phyloP scores from a whole-genome alignment of 2,113 vertebrate species.

The Podiceps cristatus region DNA sequence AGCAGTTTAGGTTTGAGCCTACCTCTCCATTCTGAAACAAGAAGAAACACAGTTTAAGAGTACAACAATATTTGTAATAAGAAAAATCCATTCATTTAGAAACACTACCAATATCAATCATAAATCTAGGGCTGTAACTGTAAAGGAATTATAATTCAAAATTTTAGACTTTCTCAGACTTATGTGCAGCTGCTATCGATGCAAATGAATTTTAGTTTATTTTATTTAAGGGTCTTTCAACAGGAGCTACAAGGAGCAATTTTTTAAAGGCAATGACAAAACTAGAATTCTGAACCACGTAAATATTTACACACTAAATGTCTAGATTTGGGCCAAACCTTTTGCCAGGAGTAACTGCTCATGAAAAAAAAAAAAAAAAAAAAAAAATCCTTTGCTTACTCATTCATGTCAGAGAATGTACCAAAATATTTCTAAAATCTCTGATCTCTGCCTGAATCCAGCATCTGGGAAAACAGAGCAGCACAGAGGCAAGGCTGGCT shows the following conservation, averaged over 20 bases:
- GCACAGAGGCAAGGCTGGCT: neutral
- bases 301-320: neutral
- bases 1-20: slow-evolving; percentile 69
- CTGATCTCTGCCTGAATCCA: neutral
- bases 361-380: neutral
- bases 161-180: neutral
- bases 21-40: slow-evolving; percentile 89
- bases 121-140: neutral
- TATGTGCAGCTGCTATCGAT: neutral
- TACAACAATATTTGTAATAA: neutral
- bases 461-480: neutral
- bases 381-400: neutral
- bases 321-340: neutral
- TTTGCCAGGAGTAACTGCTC: neutral
- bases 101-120: neutral
- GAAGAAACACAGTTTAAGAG: slow-evolving; percentile 62
- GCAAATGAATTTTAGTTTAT: neutral
- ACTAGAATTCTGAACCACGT: neutral
- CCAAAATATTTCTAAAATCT: neutral
- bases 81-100: neutral
- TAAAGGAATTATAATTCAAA: neutral
- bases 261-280: neutral
- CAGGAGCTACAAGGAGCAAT: neutral
- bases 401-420: neutral
- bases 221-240: neutral